Evolutionary conservation across 1,140 invertebrate genomes (phyloP).

Genomic region (Panonychus citri): DNA sequence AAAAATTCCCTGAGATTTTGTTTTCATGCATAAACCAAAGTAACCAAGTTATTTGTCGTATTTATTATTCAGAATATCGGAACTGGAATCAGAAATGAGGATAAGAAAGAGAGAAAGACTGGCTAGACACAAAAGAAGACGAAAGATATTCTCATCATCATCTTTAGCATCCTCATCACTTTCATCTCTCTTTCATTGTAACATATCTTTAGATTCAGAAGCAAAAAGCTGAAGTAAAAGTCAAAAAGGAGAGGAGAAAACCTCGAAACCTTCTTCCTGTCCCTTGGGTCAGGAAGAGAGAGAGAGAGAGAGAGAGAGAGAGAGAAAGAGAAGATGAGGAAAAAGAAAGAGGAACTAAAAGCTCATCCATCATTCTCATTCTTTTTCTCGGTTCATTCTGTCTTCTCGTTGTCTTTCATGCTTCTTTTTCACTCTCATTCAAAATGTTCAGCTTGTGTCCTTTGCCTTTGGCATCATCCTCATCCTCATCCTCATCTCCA

Average conservation of each 20-base stretch:
- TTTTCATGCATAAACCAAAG: too few species aligned
- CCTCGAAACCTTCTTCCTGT: neutral
- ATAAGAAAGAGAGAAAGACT: too few species aligned
- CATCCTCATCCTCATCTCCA: neutral
- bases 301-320: neutral
- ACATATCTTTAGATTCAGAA: too few species aligned
- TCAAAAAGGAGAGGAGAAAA: neutral
- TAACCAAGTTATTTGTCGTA: too few species aligned
- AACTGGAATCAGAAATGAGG: too few species aligned
- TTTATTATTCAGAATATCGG: too few species aligned
- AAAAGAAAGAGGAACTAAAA: neutral
- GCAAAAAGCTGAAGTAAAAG: neutral
- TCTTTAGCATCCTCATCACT: too few species aligned
- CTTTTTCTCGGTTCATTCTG: neutral
- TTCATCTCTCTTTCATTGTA: too few species aligned
- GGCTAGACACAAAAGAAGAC: too few species aligned
- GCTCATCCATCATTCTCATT: neutral
- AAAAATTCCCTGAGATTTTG: too few species aligned
- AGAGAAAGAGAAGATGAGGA: neutral
- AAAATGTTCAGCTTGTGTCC: neutral
- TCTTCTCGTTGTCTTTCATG: neutral
- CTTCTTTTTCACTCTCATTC: neutral
- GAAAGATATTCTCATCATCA: too few species aligned
- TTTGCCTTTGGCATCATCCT: neutral
- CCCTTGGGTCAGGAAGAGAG: neutral